Base-by-base conservation (phyloP, 2,113 vertebrate species). In the Spermophilus dauricus region DNA sequence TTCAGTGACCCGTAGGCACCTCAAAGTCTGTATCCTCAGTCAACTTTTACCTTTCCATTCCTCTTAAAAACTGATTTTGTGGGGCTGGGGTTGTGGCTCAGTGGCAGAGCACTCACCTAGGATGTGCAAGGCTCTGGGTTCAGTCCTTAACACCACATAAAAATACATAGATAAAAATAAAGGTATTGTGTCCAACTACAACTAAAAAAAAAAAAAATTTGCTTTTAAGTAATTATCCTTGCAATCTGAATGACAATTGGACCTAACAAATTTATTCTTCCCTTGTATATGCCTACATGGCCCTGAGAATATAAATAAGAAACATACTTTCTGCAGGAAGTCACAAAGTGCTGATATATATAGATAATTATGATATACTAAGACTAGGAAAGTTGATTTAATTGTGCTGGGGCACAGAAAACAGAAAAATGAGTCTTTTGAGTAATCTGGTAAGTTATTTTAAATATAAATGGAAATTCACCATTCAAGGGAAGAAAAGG, bases 211-310 rank as follows among this genome's bases (percentile, higher is more conserved):
- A 45, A 45, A 45, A 45, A 45, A 45, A 45, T 96, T 86, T 81
- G 56, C 39, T 96, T 86, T 81, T 61, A 95, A 58, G 39, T 58
- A 86, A 65, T 80, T 78, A 94, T 88, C 45, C 16, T 88, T 85
- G n/a, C 24, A 88, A 67, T 20, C 2, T 85, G 32, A 91, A 88
- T 92, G 77, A 78, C 17, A 92, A 48, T 11, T 80, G 70, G 12
- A 12, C 37, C 88, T 96, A 94, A 87, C 37, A 76, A 88, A 96
- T 39, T 81, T 82, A 75, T 92, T 76, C 69, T 96, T 96, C 48
- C 45, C 30, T 70, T 88, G 4, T 88, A 63, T 48, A 28, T 45
- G 22, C 51, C 28, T 75, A 17, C 91, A 58, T 61, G 58, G 63
- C 28, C 63, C 45, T 88, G 34, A 26, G 45, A 83, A 93, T 39